Conservation (phyloP, 2,888 invertebrate species). For the Pyralis farinalis region DNA sequence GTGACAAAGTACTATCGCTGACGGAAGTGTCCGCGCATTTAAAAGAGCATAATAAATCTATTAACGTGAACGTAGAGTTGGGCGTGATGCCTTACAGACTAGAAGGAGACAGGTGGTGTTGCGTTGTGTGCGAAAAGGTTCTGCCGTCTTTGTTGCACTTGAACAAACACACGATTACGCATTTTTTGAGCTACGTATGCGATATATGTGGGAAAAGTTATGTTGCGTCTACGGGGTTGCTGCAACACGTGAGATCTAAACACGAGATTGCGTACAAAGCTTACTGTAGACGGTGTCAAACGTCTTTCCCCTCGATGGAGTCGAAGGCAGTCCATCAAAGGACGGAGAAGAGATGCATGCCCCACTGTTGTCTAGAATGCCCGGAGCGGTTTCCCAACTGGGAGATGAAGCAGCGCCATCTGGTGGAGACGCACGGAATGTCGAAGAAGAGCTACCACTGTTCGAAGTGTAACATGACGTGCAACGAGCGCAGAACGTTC, state of each 20-base stretch:
- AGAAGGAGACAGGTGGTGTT: slow-evolving; percentile 27
- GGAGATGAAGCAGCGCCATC: slow-evolving; percentile 23
- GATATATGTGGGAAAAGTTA: slow-evolving; percentile 41
- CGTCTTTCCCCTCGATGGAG: slow-evolving; percentile 20
- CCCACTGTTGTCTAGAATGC: slow-evolving; percentile 23
- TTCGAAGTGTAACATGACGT: slow-evolving; percentile 23
- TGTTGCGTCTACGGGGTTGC: slow-evolving; percentile 28
- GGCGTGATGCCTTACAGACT: slow-evolving; percentile 35
- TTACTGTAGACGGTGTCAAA: slow-evolving; percentile 21
- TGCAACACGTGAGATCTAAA: slow-evolving; percentile 27
- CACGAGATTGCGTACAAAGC: slow-evolving; percentile 17
- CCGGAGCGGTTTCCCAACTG: slow-evolving; percentile 23
- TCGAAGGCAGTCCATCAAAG: slow-evolving; percentile 26
- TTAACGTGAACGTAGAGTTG: slow-evolving; percentile 24
- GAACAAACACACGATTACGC: slow-evolving; percentile 32
- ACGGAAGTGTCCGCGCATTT: slow-evolving; percentile 28
- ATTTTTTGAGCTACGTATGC: slow-evolving; percentile 40
- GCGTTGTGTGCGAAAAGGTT: slow-evolving; percentile 31
- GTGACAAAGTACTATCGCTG: slow-evolving; percentile 19
- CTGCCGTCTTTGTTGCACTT: slow-evolving; percentile 30
- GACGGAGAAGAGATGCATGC: slow-evolving; percentile 21
- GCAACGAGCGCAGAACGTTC: slow-evolving; percentile 18
- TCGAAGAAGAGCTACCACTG: slow-evolving; percentile 21
- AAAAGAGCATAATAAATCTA: slow-evolving; percentile 22
- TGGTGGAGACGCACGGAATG: slow-evolving; percentile 23